These are phyloP conservation scores for Strigamia crassipes DNA, from an alignment of 2,888 invertebrate genomes.

Conservation along the genomic window DNA sequence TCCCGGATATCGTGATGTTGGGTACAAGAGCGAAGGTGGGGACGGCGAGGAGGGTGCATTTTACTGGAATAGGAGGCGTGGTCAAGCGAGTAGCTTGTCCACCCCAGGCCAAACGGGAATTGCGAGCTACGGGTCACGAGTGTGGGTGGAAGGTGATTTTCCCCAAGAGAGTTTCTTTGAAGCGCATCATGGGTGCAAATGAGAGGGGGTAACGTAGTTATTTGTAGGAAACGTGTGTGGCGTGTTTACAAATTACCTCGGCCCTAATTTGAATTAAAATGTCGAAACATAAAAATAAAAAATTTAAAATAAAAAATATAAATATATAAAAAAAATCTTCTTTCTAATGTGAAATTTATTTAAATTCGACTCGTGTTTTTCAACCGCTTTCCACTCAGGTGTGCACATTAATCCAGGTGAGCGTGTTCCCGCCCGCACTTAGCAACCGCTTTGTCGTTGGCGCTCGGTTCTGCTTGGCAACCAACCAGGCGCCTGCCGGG, in stretches of 20 bases:
- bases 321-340: too few species aligned
- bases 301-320: background rate
- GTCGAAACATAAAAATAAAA: too few species aligned
- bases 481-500: background rate
- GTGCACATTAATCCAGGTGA: background rate
- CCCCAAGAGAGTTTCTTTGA: background rate
- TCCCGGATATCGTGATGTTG: too few species aligned
- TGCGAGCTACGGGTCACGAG: background rate
- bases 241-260: background rate
- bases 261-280: background rate
- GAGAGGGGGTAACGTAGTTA: background rate
- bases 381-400: background rate
- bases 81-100: background rate
- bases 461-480: background rate
- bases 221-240: background rate
- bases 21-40: too few species aligned
- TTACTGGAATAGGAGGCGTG: background rate
- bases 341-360: background rate
- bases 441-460: background rate
- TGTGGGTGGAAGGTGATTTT: background rate
- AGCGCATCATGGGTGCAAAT: constrained; percentile 3
- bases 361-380: background rate
- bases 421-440: background rate
- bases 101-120: background rate
- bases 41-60: too few species aligned